Evolutionary conservation across 2,797 vertebrate species (phyloP), one percentile per base, ranked within the genome.

Genomic region (Epinephelus malabaricus): DNA sequence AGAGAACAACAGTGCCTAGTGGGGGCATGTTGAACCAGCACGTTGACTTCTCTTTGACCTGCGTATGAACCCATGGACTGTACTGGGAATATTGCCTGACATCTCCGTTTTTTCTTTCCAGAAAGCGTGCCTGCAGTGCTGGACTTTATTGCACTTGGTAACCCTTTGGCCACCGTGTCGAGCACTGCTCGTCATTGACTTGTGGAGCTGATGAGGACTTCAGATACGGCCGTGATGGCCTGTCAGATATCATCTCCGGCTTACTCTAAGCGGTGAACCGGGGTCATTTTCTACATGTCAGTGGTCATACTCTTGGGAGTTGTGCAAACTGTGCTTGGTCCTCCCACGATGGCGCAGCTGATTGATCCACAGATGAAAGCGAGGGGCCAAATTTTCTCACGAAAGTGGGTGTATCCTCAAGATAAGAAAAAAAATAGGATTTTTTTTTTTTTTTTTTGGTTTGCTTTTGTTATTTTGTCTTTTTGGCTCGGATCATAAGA

Each of bases 121-220:
- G 81, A 86, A 87, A 78, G 85, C 34, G 88, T 81, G 88, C 86
- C 91, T 87, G 86, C 77, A 76, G 90, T 74, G 84, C 82, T 58
- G 81, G 88, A 92, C 88, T 91, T 87, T 85, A 90, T 88, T 92
- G 89, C 88, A 78, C 88, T 81, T 55, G 68, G 73, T 86, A 82
- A 79, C 85, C 83, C 77, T 73, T 82, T 71, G 85, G 79, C 70
- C 61, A 69, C 68, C 18, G 0, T 67, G 71, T 83, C 47, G 49
- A 76, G 75, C 73, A 70, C 77, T 45, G 61, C 78, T 73, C 15
- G 59, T 74, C 47, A 65, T 3, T 64, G 73, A 91, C 83, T 85
- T 56, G 77, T 49, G 82, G 68, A 88, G 84, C 63, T 40, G 56
- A 82, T 71, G 79, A 86, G 73, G 82, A 93, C 84, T 74, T 82